phyloP scores from a whole-genome alignment of 2,113 vertebrate genomes.

The Psophia crepitans region DNA sequence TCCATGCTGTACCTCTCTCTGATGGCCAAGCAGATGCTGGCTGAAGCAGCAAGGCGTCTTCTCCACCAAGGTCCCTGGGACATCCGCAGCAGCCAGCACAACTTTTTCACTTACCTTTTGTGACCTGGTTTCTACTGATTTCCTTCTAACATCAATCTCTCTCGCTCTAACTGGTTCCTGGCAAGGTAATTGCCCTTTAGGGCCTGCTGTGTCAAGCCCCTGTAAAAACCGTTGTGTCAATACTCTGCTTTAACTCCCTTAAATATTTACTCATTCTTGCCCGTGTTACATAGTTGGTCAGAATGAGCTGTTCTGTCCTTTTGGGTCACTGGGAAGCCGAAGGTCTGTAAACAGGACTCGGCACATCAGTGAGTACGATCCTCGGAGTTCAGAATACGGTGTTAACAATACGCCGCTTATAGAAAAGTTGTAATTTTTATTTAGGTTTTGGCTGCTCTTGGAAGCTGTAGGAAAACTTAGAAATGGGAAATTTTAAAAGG shows the following conservation, averaged over 20 bases:
- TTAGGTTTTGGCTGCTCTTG: neutral
- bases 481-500: neutral
- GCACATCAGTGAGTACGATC: conserved; percentile 5
- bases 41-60: neutral
- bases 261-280: neutral
- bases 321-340: conserved; percentile 13
- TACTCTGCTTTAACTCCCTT: conserved; percentile 35
- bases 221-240: conserved; percentile 44
- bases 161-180: conserved; percentile 24
- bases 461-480: neutral
- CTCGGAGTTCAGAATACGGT: neutral
- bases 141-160: conserved; percentile 25
- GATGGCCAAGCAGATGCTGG: neutral
- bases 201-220: conserved; percentile 29
- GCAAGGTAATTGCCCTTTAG: conserved; percentile 43
- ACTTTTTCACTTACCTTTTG: neutral
- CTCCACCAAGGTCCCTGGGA: neutral
- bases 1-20: too few relatives aligned
- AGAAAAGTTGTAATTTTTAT: neutral
- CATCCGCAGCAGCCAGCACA: neutral
- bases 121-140: neutral
- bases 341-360: neutral
- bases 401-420: neutral
- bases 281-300: neutral
- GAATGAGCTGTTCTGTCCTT: neutral